Base-by-base conservation (phyloP, 2,113 vertebrate genomes). In the Seriola dumerili region DNA sequence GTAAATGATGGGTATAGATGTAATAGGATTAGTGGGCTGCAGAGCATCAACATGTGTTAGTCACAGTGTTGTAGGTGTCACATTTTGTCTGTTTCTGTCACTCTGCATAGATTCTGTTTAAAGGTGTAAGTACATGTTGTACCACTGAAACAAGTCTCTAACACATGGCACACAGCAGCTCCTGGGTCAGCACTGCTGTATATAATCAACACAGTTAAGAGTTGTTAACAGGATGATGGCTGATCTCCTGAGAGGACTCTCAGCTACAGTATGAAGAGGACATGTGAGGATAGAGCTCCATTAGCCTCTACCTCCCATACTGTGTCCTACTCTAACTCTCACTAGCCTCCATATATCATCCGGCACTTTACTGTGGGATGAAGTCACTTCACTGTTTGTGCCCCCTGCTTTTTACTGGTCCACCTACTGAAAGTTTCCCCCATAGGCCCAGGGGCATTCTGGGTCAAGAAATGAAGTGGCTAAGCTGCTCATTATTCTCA, bases 401-500 rank as follows among this genome's bases (percentile, higher is more conserved):
- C 32, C 54, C 57, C 36, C 57, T 40, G n/a, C 12, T 44, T 85
- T 81, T 85, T 81, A 81, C 62, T 72, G 70, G 11, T 58, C 68
- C 64, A 9, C 17, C 48, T 32, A 48, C 59, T 62, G 69, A 42
- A 52, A 11, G 44, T 73, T 72, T 55, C 78, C 64, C 36, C 32
- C 7, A 70, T 81, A 72, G 78, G 63, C 85, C 71, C 63, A n/a
- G 80, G 71, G 68, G 68, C 77, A 85, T 76, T 63, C 86, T 79
- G 76, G 82, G 84, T 42, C 58, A 62, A 77, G 44, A 80, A 69
- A 85, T 80, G 25, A 89, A 85, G 63, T 71, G 46, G 65, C 65
- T 68, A 62, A 80, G 69, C 55, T 58, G 46, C 79, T 80, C 65
- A 78, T 89, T 85, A 82, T 55, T 87, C 83, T 85, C 63, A 62